Base-by-base conservation (phyloP, 2,888 invertebrate genomes). In the Andricus curvator region DNA sequence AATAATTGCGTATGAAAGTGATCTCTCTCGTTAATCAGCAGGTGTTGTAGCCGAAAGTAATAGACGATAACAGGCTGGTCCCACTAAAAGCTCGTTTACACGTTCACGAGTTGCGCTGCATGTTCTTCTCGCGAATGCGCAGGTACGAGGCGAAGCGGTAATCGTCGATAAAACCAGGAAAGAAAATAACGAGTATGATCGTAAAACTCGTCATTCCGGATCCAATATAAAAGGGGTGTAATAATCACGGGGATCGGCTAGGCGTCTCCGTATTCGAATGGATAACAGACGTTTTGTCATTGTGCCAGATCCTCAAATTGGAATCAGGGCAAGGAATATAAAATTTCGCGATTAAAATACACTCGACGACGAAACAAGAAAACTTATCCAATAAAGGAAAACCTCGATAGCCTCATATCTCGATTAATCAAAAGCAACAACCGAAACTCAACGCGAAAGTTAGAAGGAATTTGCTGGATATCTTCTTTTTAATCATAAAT, bases 151-250 rank as follows among this genome's bases (percentile, higher is more conserved):
- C 48, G 70, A 74, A 74, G 74, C 56, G 33, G 74, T 33, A 33
- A 56, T 74, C 56, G 56, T 74, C 74, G 74, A 74, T 74, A 74
- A 70, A 74, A 56, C n/a, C 33, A 74, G 33, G n/a, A 74, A 74
- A 74, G 56, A 74, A 74, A 74, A 74, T 74, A 56, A 74, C 56
- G 51, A 33, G 33, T 33, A 48, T 74, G 56, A 74, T 56, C 74
- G 74, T 74, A 74, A 74, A 51, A 74, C 33, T 74, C 51, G 56
- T 74, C n/a, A 74, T 56, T n/a, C 51, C 13, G 17, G n/a, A 29
- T 33, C 11, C 51, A 22, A 29, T 48, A 29, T 29, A n/a, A 51
- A 29, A 51, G 62, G 62, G 62, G 15, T 62, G 62, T n/a, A 51
- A 70, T 70, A 70, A 70, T 70, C 70, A 51, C 20, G 5, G 17